Conservation (phyloP, 1,140 invertebrate species). For the Drosophila fuyamai region DNA sequence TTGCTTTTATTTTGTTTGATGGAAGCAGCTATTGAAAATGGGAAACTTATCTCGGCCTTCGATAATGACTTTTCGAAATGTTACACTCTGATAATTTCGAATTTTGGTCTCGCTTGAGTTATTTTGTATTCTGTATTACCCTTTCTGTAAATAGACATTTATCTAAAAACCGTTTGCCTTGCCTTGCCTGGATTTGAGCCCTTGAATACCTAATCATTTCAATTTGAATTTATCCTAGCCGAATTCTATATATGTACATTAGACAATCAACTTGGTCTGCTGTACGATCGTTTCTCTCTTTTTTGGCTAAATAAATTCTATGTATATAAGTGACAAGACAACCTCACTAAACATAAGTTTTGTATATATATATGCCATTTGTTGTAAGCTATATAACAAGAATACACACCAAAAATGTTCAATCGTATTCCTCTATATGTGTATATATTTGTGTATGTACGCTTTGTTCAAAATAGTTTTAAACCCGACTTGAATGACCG, state of each 20-base stretch:
- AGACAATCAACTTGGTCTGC: constrained; percentile 71
- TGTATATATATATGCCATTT: constrained; percentile 47
- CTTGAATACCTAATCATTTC: constrained; percentile 53
- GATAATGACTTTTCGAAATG: constrained; percentile 20
- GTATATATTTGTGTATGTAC: constrained; percentile 48
- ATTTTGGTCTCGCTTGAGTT: constrained; percentile 44
- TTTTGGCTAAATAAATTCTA: constrained; percentile 48
- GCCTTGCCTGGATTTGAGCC: constrained; percentile 31
- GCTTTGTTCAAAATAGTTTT: constrained; percentile 73
- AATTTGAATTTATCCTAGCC: constrained; percentile 30
- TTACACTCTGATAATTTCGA: constrained; percentile 42
- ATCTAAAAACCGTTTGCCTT: constrained; percentile 52
- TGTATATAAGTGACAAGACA: constrained; percentile 74
- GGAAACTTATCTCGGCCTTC: constrained; percentile 17
- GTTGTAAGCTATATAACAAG: constrained; percentile 74
- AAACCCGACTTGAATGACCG: constrained; percentile 64
- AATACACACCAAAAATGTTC: constrained; percentile 71
- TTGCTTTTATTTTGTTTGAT: constrained; percentile 11
- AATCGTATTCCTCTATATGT: constrained; percentile 55
- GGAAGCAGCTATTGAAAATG: constrained; percentile 39
- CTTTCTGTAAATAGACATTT: constrained; percentile 66
- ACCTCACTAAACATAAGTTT: constrained; percentile 80
- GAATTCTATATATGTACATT: constrained; percentile 62
- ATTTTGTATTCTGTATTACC: constrained; percentile 14
- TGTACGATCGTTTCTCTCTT: constrained; percentile 48